Percentiles rank a stretch among this genome's conserved stretches.
Evolutionary conservation across 2,888 invertebrate genomes (phyloP).

Genomic region (Mesorhabditis spiculigera): DNA sequence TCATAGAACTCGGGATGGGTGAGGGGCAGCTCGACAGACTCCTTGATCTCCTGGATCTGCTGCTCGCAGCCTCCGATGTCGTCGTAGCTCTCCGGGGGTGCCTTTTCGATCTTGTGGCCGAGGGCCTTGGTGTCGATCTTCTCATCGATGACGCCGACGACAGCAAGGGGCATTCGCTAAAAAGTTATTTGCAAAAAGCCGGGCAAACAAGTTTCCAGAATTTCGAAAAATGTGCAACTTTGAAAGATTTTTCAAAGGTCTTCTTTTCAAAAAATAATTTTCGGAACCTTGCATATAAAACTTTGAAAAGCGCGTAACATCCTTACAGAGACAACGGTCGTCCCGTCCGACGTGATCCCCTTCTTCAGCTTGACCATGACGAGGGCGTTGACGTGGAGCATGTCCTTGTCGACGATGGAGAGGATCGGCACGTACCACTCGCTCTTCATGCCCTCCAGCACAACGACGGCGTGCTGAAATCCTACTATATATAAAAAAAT

Average conservation of each 20-base stretch:
- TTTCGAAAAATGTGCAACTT: too few species aligned
- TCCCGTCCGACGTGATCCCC: too few species aligned
- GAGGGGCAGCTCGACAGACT: conserved; percentile 93
- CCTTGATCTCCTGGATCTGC: conserved; percentile 78
- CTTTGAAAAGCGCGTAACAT: too few species aligned
- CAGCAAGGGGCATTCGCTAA: conserved; percentile 27
- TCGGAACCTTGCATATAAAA: too few species aligned
- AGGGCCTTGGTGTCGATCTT: conserved; percentile 35
- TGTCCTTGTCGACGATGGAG: conserved; percentile 50
- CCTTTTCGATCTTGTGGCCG: conserved; percentile 46
- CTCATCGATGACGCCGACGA: conserved; percentile 65
- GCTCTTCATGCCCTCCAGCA: conserved; percentile 41
- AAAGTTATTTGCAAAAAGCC: conserved; percentile 6
- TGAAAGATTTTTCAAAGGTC: too few species aligned
- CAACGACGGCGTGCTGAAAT: conserved; percentile 42
- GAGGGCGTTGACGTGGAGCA: conserved; percentile 45
- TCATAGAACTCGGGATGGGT: conserved; percentile 99
- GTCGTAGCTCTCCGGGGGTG: conserved; percentile 43
- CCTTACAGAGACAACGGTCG: too few species aligned
- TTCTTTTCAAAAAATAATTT: too few species aligned
- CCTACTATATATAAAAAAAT: too few species aligned
- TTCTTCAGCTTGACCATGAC: conserved; percentile 46
- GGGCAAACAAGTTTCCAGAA: background rate
- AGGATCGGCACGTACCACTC: conserved; percentile 52
- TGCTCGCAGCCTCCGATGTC: conserved; percentile 67